These are phyloP conservation scores for Pyrrhosoma nymphula DNA, from an alignment of 2,888 invertebrate genomes.

Conservation along the genomic window DNA sequence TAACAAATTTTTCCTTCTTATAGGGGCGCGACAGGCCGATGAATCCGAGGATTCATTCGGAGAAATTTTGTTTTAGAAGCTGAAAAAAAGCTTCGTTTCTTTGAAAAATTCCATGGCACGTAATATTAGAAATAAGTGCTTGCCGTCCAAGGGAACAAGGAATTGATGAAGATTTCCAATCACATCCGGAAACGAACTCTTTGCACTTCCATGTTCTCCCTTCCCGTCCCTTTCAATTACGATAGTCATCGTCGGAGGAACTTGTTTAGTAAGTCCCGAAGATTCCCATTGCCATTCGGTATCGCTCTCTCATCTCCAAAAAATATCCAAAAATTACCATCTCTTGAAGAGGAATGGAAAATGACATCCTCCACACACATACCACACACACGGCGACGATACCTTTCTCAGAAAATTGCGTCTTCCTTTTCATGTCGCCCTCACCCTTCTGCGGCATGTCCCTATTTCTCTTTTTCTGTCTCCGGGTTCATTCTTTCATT, in stretches of 20 bases:
- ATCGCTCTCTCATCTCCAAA: conserved; percentile 19
- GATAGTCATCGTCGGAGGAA: neutral
- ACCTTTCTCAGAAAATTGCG: conserved; percentile 20
- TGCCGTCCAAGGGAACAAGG: neutral
- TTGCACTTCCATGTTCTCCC: neutral
- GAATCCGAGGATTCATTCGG: neutral
- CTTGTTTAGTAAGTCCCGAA: neutral
- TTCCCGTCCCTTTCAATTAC: neutral
- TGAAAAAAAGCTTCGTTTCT: neutral
- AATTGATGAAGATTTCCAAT: neutral
- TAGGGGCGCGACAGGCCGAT: too few relatives aligned
- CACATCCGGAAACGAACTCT: neutral
- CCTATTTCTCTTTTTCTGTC: neutral
- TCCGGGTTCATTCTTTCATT: conserved; percentile 20
- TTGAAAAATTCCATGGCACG: neutral
- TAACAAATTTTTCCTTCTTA: too few relatives aligned
- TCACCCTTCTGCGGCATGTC: neutral
- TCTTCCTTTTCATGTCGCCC: neutral
- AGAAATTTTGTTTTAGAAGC: neutral
- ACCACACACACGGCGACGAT: neutral
- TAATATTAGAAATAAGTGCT: neutral
- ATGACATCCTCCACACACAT: neutral
- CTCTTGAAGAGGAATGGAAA: neutral
- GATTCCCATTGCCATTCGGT: neutral
- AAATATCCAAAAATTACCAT: conserved; percentile 20